phyloP scores from a whole-genome alignment of 2,797 vertebrate genomes.

The Erithacus rubecula region DNA sequence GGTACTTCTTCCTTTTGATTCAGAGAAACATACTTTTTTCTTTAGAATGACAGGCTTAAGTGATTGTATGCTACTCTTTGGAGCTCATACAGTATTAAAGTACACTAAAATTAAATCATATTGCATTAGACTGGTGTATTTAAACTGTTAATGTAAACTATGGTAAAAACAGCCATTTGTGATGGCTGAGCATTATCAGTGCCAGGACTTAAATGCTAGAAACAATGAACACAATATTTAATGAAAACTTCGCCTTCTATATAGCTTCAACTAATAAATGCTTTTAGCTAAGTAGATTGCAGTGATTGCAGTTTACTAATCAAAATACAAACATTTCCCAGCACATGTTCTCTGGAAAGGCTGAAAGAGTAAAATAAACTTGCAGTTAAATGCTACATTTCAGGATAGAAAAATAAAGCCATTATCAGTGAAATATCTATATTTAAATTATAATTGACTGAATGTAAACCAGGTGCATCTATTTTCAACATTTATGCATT shows the following conservation, averaged over 20 bases:
- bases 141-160: neutral
- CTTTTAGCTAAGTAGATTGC: slow-evolving; percentile 4
- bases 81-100: neutral
- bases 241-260: neutral
- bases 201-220: slow-evolving; percentile 8
- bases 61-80: neutral
- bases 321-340: neutral
- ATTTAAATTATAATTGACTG: neutral
- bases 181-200: neutral
- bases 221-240: slow-evolving; percentile 23
- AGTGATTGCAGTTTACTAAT: neutral
- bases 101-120: neutral
- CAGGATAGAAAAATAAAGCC: neutral
- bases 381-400: neutral
- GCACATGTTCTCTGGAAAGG: neutral
- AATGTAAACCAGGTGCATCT: neutral
- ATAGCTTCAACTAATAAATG: slow-evolving; percentile 6
- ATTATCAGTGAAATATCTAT: neutral
- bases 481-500: neutral
- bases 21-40: neutral
- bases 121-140: neutral
- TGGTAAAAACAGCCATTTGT: neutral
- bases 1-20: neutral
- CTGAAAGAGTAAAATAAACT: neutral
- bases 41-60: neutral